Base-by-base conservation (phyloP, 1,140 invertebrate genomes). In the Dufourea novaeangliae region DNA sequence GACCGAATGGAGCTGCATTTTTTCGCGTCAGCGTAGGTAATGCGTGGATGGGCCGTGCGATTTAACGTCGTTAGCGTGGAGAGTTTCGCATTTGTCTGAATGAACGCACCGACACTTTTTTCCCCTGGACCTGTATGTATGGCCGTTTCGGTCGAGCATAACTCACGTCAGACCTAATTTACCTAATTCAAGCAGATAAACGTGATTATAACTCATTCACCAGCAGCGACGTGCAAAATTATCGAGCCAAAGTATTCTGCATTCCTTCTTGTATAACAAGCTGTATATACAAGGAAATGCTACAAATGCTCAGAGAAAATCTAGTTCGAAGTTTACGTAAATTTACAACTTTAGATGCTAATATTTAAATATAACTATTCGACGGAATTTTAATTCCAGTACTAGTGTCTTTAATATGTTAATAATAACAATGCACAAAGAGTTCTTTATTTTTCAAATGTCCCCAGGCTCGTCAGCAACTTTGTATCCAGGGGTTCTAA, bases 61-160 rank as follows among this genome's bases (percentile, higher is more conserved):
- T 69, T 76, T 76, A 76, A 59, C 41, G 29, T 69, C 41, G 39
- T 76, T 76, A 75, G 29, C 14, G 25, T 46, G 4, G 39, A 2
- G 22, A 14, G 29, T 7, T 4, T 34, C 12, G 20, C 14, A 44
- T 37, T 62, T 62, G 32, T 62, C 34, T 25, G 59, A 62, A 62
- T 62, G 34, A 62, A 62, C 32, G 59, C 2, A 39, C 34, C 20
- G 20, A n/a, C 20, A 7, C 34, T 1, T 50, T 25, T 37, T 37
- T n/a, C 32, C 57, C 32, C 8, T 37, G 8, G 46, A 2, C 1
- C 12, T 2, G 12, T 14, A n/a, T 44, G 2, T 7, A 6, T 17
- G 20, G 17, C 5, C 46, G n/a, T n/a, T 7, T n/a, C 20, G 6
- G n/a, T 1, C 20, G 20, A n/a, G 20, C 46, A n/a, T 50, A n/a